Percentiles rank a stretch among this genome's conserved stretches.
phyloP scores from a whole-genome alignment of 2,888 invertebrate genomes.

The Stenoptilia bipunctidactyla region DNA sequence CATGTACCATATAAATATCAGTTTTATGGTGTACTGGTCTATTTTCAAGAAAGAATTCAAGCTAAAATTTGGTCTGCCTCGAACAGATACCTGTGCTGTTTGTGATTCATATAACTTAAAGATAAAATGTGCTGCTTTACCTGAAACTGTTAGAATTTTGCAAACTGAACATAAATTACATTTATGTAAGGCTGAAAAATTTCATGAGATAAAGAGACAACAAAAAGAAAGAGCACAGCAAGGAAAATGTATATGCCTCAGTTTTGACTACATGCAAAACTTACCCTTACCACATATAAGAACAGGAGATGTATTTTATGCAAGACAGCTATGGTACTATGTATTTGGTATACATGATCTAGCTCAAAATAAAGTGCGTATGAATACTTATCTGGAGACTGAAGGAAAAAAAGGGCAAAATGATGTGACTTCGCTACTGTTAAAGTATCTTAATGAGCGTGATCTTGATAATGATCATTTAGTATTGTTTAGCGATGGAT shows the following conservation, averaged over 20 bases:
- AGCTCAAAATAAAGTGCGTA: constrained; percentile 7
- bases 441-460: constrained; percentile 7
- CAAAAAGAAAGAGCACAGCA: constrained; percentile 1
- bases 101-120: no score
- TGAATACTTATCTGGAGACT: constrained; percentile 9
- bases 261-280: constrained; percentile 5
- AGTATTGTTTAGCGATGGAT: constrained; percentile 11
- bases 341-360: constrained; percentile 10
- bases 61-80: no score
- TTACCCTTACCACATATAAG: constrained; percentile 3
- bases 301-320: constrained; percentile 16
- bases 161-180: constrained; percentile 1
- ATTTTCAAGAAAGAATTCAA: no score
- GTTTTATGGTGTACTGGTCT: no score
- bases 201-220: neutral
- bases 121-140: constrained; percentile 3
- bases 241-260: constrained; percentile 4
- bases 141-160: constrained; percentile 1
- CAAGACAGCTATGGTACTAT: constrained; percentile 10
- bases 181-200: constrained; percentile 2
- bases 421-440: constrained; percentile 11
- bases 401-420: constrained; percentile 11
- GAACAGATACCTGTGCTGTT: no score
- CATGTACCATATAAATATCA: no score
- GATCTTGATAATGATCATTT: constrained; percentile 5